Conservation (phyloP, 2,797 vertebrate species). For the Hylomyscus alleni region DNA sequence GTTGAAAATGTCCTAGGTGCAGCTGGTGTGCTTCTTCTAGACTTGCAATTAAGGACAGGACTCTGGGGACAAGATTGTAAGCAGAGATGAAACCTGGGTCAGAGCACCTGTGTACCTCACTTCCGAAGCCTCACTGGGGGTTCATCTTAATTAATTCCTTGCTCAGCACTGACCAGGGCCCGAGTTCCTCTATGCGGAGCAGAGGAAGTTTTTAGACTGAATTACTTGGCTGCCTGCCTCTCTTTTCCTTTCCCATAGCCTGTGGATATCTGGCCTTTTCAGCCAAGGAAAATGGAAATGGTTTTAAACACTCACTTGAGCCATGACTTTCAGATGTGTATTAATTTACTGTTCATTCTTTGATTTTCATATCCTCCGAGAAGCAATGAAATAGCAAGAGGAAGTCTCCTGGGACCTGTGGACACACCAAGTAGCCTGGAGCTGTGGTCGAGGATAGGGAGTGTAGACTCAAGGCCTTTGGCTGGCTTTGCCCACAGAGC, state of each 20-base stretch:
- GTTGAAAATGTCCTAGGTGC: conserved; percentile 14
- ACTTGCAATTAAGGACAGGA: not conserved
- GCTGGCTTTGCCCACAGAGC: not conserved
- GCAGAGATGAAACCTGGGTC: conserved; percentile 1
- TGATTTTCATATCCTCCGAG: conserved; percentile 71
- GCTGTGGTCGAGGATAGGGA: not conserved
- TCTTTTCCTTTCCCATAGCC: conserved; percentile 75
- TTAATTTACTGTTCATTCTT: conserved; percentile 68
- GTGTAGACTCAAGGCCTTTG: not conserved
- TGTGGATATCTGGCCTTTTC: conserved; percentile 79
- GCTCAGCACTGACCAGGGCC: not conserved
- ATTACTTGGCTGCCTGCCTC: conserved; percentile 75
- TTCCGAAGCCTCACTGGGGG: not conserved
- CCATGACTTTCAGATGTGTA: conserved; percentile 66
- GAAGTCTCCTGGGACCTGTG: not conserved
- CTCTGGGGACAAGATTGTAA: not conserved
- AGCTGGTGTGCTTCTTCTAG: conserved; percentile 15
- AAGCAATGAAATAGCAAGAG: not conserved
- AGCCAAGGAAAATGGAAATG: conserved; percentile 80
- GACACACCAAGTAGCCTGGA: not conserved
- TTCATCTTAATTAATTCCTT: conserved; percentile 32
- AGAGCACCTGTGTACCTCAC: not conserved
- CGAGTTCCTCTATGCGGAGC: conserved; percentile 25
- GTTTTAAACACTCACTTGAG: conserved; percentile 74
- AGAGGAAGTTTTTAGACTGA: conserved; percentile 71